Conservation (phyloP, 2,797 vertebrate species). For the Coendou prehensilis region DNA sequence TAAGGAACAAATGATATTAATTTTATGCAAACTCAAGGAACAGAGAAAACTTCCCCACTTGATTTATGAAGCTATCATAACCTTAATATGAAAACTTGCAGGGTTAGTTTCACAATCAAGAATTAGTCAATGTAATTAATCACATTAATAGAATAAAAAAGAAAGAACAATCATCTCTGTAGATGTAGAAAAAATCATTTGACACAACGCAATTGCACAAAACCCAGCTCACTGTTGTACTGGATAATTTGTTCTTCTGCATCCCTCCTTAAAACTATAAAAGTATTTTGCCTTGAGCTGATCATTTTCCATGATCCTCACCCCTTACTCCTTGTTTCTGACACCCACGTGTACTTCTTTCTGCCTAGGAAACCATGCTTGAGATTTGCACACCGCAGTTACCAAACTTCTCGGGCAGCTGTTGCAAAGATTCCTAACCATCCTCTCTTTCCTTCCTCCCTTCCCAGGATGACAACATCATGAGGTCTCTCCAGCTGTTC, state of each 20-base stretch:
- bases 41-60: neutral
- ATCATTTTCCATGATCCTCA: neutral
- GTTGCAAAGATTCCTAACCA: constrained; percentile 18
- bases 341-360: neutral
- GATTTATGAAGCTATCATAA: constrained; percentile 27
- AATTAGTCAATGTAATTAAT: constrained; percentile 52
- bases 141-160: constrained; percentile 23
- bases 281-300: neutral
- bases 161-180: neutral
- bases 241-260: neutral
- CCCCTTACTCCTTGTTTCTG: neutral
- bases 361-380: neutral
- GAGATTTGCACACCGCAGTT: neutral
- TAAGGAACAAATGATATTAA: neutral
- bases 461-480: constrained; percentile 97
- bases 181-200: neutral
- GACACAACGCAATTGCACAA: neutral
- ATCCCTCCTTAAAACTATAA: neutral
- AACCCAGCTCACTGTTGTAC: neutral
- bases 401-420: neutral
- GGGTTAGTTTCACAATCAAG: neutral
- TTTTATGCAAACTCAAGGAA: neutral
- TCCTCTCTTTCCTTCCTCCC: constrained; percentile 75
- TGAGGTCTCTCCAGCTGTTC: constrained; percentile 98
- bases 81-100: constrained; percentile 1